Evolutionary conservation across 1,140 invertebrate species (phyloP), one percentile per base, ranked within the genome.

Genomic region (Caenorhabditis latens): DNA sequence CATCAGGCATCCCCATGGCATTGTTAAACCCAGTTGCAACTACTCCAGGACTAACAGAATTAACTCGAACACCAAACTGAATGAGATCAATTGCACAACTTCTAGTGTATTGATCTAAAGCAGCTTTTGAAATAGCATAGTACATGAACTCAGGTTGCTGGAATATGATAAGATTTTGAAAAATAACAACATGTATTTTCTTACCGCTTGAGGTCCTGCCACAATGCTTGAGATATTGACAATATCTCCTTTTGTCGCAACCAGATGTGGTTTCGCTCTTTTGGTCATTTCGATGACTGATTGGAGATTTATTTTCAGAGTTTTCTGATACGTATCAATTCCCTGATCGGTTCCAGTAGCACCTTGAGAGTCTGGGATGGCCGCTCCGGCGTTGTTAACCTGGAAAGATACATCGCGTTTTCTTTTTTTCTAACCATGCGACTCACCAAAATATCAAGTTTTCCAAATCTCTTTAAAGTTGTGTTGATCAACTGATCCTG

Each of bases 361-460:
- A 32, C 32, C 32, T 32, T 32, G 32, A 32, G 32, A 32, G 32
- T 32, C 32, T 32, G 32, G 32, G 32, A 32, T 32, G 32, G 32
- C 32, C 1, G 32, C 32, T 32, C 32, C 32, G 32, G 32, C 32
- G 32, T 32, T 32, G 32, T 32, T 32, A 2, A 32, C 32, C 32
- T 32, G n/a, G n/a, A n/a, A n/a, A n/a, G n/a, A n/a, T n/a, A n/a
- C n/a, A n/a, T n/a, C n/a, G n/a, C n/a, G n/a, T n/a, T n/a, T n/a
- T n/a, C n/a, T n/a, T n/a, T n/a, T n/a, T n/a, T n/a, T n/a, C n/a
- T n/a, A n/a, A n/a, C n/a, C n/a, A n/a, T n/a, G n/a, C n/a, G n/a
- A n/a, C n/a, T n/a, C n/a, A 86, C 90, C 55, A 90, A 83, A 75
- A 90, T 53, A 75, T 90, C 90, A 21, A 90, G n/a, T 57, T 89